Conservation (phyloP, 2,888 invertebrate genomes). For the Enchytraeus crypticus region DNA sequence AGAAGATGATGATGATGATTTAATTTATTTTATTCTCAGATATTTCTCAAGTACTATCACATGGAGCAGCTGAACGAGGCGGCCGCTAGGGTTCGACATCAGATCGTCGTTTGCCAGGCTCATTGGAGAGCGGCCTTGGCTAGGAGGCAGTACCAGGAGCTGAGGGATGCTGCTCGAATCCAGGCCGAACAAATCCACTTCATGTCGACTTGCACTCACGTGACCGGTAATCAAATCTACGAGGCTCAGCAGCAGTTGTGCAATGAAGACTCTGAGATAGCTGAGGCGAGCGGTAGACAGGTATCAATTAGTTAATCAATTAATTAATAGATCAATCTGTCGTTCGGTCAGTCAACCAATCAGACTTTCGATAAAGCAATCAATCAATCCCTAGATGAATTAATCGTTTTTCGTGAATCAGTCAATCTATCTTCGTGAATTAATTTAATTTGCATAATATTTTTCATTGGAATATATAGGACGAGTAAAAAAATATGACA, state of each 20-base stretch:
- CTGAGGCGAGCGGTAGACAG: no score
- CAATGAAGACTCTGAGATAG: not conserved
- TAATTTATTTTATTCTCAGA: constrained; percentile 31
- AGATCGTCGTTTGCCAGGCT: constrained; percentile 25
- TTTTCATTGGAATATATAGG: no score
- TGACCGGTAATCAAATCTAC: not conserved
- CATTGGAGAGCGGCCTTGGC: constrained; percentile 30
- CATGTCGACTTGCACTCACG: not conserved
- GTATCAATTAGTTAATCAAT: no score
- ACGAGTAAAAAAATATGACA: no score
- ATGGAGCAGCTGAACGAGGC: constrained; percentile 32
- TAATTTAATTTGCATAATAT: no score
- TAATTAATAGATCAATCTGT: no score
- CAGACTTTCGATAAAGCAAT: no score
- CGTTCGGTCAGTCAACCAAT: no score
- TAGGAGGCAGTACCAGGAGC: constrained; percentile 9
- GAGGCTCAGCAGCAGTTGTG: not conserved
- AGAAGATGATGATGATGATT: no score
- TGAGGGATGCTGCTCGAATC: not conserved
- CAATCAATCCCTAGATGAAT: no score
- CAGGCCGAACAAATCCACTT: not conserved
- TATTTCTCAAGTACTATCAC: constrained; percentile 41
- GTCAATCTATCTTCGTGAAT: no score
- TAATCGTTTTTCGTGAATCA: no score
- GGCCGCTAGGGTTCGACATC: constrained; percentile 25